These are phyloP conservation scores for Cassiopea andromeda DNA, from an alignment of 30 jellyfish, hydroid and myxozoan genomes.

Conservation along the genomic window DNA sequence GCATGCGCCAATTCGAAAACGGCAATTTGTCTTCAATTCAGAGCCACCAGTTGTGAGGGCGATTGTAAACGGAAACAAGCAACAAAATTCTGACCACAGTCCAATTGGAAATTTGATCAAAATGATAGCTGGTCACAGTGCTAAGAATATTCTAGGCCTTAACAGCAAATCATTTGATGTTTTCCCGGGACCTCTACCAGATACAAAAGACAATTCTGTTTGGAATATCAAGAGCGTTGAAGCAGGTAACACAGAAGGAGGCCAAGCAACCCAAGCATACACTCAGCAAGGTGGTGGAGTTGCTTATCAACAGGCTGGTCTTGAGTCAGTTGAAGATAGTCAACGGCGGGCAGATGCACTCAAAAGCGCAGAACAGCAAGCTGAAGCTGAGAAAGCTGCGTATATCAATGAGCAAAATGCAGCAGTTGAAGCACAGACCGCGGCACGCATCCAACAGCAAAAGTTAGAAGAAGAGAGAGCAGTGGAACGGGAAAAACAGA, in stretches of 20 bases:
- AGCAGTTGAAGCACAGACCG: constrained; percentile 36
- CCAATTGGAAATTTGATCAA: constrained; percentile 88
- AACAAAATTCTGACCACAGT: constrained; percentile 38
- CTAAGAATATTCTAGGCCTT: constrained; percentile 91
- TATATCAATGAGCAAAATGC: constrained; percentile 12
- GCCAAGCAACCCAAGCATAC: neutral
- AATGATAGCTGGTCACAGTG: constrained; percentile 87
- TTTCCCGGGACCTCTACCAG: constrained; percentile 98
- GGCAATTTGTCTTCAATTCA: constrained; percentile 75
- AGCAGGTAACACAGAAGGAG: constrained; percentile 15
- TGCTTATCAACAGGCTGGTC: constrained; percentile 14
- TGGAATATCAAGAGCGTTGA: constrained; percentile 61
- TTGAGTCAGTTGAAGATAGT: constrained; percentile 10
- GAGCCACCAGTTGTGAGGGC: constrained; percentile 87
- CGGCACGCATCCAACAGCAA: constrained; percentile 49
- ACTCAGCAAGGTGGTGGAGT: constrained; percentile 10
- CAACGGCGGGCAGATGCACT: constrained; percentile 59
- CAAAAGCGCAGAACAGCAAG: constrained; percentile 50
- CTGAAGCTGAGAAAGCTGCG: constrained; percentile 63
- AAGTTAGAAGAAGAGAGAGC: constrained; percentile 52
- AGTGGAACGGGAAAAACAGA: constrained; percentile 43
- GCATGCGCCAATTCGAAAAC: constrained; percentile 54
- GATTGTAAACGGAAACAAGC: constrained; percentile 79
- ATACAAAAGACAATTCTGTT: constrained; percentile 49
- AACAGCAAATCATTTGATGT: constrained; percentile 96